These are phyloP conservation scores for Frankliniella fusca DNA, from an alignment of 2,888 invertebrate species.

Conservation along the genomic window DNA sequence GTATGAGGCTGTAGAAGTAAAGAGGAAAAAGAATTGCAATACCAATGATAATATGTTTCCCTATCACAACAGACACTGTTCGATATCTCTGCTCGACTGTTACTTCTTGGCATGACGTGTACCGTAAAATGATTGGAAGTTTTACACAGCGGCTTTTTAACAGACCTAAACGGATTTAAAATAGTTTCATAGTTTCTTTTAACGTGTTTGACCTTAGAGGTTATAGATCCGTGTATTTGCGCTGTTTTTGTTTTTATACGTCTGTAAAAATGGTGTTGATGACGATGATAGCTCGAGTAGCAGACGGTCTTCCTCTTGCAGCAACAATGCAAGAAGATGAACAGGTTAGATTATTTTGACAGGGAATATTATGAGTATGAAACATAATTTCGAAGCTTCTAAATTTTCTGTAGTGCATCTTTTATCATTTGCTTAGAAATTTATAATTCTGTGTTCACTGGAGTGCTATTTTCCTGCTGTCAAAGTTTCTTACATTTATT, in stretches of 20 bases:
- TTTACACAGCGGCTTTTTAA: background rate
- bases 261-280: slow-evolving; percentile 75
- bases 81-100: background rate
- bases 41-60: too few species aligned
- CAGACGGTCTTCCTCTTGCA: background rate
- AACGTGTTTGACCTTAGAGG: background rate
- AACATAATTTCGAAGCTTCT: slow-evolving; percentile 40
- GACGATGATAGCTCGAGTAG: slow-evolving; percentile 96
- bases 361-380: slow-evolving; percentile 31
- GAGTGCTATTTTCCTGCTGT: slow-evolving; percentile 26
- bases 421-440: slow-evolving; percentile 36
- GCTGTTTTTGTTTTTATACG: background rate
- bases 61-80: too few species aligned
- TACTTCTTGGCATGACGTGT: background rate
- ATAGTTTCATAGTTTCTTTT: background rate
- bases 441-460: slow-evolving; percentile 36
- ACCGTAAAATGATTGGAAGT: background rate
- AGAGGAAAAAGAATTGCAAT: too few species aligned
- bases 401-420: slow-evolving; percentile 34
- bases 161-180: background rate
- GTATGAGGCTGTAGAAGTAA: too few species aligned
- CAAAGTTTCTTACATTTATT: background rate
- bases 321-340: slow-evolving; percentile 29
- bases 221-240: background rate
- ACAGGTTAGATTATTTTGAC: slow-evolving; percentile 27